A percentile compares a stretch with the other conserved stretches of the same genome.
These are phyloP conservation scores for Siniperca undulata DNA, from an alignment of 2,797 vertebrate species.

Conservation along the genomic window DNA sequence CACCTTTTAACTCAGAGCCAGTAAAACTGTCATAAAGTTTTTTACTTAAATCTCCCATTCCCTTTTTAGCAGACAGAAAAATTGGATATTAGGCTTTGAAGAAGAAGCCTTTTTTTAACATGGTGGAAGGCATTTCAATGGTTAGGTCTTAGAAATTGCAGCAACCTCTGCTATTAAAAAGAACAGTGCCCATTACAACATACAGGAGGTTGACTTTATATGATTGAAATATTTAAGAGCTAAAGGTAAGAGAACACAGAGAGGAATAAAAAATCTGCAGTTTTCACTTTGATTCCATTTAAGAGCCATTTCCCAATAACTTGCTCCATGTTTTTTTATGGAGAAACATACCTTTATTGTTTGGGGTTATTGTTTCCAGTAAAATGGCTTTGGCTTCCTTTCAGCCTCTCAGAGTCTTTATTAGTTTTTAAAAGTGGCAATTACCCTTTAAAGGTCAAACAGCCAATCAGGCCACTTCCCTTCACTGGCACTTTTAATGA, in stretches of 20 bases:
- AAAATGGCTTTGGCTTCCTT: slow-evolving; percentile 76
- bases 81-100: slow-evolving; percentile 54
- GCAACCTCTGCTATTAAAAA: slow-evolving; percentile 57
- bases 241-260: slow-evolving; percentile 44
- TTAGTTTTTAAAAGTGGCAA: slow-evolving; percentile 84
- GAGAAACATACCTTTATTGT: slow-evolving; percentile 82
- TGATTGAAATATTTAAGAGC: slow-evolving; percentile 74
- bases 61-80: slow-evolving; percentile 60
- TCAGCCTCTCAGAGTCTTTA: slow-evolving; percentile 75
- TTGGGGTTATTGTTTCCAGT: slow-evolving; percentile 79
- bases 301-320: slow-evolving; percentile 71
- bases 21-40: slow-evolving; percentile 70
- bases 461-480: slow-evolving; percentile 80
- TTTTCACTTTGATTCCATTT: slow-evolving; percentile 73
- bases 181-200: slow-evolving; percentile 58
- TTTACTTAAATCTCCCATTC: slow-evolving; percentile 65
- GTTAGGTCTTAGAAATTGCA: slow-evolving; percentile 61
- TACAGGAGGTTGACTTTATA: slow-evolving; percentile 64
- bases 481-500: slow-evolving; percentile 77
- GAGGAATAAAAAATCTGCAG: slow-evolving; percentile 47
- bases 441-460: slow-evolving; percentile 88
- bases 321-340: slow-evolving; percentile 69
- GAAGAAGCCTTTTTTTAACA: slow-evolving; percentile 42
- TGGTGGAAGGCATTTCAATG: slow-evolving; percentile 18
- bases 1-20: slow-evolving; percentile 75